phyloP scores from a whole-genome alignment of 2,797 vertebrate species.

The Micropoecilia bifurca region DNA sequence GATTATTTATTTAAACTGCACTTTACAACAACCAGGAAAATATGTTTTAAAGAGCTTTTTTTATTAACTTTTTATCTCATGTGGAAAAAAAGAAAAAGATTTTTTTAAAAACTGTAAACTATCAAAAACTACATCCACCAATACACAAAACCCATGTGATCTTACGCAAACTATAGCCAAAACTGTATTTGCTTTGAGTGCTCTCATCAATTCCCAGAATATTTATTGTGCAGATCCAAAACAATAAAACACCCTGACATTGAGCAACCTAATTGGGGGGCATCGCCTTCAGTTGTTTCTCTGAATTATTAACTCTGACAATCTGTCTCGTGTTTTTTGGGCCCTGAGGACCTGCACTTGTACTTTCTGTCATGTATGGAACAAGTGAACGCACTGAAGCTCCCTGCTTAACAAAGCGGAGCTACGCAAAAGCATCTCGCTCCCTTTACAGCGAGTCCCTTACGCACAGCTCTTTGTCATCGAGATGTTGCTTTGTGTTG shows the following conservation, averaged over 20 bases:
- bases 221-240: conserved; percentile 3
- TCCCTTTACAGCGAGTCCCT: conserved; percentile 38
- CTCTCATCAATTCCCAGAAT: conserved; percentile 1
- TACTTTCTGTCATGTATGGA: conserved; percentile 55
- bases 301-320: conserved; percentile 74
- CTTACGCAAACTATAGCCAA: not conserved
- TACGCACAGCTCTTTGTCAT: conserved; percentile 16
- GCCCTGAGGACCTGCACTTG: conserved; percentile 47
- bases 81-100: not conserved
- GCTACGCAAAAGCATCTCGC: conserved; percentile 38
- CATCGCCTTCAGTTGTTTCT: conserved; percentile 54
- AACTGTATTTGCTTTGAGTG: not conserved
- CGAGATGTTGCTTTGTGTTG: conserved; percentile 22
- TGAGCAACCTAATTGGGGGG: conserved; percentile 45
- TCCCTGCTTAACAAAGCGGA: conserved; percentile 55
- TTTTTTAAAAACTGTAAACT: not conserved
- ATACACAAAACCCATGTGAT: not conserved
- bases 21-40: not conserved
- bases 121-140: not conserved
- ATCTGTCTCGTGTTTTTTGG: conserved; percentile 62
- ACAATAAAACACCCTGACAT: conserved; percentile 6
- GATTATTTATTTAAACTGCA: not conserved
- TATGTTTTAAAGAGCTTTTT: not conserved
- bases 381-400: conserved; percentile 67
- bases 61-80: not conserved